Evolutionary conservation across 2,797 vertebrate genomes (phyloP).

Genomic region (Lithobates sylvaticus): DNA sequence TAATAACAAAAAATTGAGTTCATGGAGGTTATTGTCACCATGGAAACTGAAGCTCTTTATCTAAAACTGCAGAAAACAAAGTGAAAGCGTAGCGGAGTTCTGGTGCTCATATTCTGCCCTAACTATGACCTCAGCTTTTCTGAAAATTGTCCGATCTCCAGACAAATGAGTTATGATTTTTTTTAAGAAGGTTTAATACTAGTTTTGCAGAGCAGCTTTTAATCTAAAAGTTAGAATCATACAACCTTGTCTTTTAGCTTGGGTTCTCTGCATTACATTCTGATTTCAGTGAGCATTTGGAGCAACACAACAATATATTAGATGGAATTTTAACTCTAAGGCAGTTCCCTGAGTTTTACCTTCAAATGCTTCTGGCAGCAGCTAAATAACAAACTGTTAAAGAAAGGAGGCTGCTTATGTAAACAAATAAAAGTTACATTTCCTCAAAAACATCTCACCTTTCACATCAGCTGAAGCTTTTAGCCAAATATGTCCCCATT

Average conservation of each 20-base stretch:
- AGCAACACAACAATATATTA: constrained; percentile 21
- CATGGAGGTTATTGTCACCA: constrained; percentile 58
- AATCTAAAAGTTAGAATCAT: constrained; percentile 43
- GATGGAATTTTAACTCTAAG: constrained; percentile 11
- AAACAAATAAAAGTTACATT: neutral
- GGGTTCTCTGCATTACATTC: constrained; percentile 1
- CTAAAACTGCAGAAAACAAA: constrained; percentile 59
- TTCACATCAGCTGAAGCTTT: neutral
- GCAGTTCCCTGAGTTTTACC: neutral
- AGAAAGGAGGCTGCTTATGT: neutral
- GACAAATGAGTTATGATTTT: constrained; percentile 55
- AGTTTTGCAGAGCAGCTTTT: constrained; percentile 38
- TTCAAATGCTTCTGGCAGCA: neutral
- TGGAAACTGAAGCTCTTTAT: constrained; percentile 61
- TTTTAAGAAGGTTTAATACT: constrained; percentile 54
- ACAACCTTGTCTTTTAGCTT: constrained; percentile 28
- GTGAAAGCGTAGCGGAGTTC: constrained; percentile 49
- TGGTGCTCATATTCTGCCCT: constrained; percentile 50
- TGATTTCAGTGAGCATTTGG: constrained; percentile 19
- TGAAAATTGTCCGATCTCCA: constrained; percentile 49
- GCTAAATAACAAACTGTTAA: neutral
- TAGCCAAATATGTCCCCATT: neutral
- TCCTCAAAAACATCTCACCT: neutral
- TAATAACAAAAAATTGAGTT: constrained; percentile 54
- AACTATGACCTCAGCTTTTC: constrained; percentile 55